phyloP scores from a whole-genome alignment of 2,797 vertebrate genomes.

The Lateolabrax maculatus region DNA sequence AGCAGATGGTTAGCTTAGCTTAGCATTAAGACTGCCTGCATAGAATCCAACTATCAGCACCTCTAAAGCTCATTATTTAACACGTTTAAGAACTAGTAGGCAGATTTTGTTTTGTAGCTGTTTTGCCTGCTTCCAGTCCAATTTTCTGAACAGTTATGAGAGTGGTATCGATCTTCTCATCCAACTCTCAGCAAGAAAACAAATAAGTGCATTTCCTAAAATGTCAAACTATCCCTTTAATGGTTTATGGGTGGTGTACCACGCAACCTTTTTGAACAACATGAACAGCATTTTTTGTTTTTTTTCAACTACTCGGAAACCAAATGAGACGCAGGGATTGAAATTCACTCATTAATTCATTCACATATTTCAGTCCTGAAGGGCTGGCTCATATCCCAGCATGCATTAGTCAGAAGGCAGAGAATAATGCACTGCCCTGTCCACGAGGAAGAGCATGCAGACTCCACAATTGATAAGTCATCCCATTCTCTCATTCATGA shows the following conservation, averaged over 20 bases:
- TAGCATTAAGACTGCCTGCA: background rate
- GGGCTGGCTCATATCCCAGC: conserved; percentile 14
- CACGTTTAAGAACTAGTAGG: background rate
- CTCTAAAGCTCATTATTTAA: background rate
- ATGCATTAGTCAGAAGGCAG: conserved; percentile 11
- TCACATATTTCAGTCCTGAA: background rate
- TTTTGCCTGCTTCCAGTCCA: background rate
- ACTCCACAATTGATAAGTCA: conserved; percentile 27
- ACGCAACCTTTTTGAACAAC: background rate
- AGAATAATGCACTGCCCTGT: background rate
- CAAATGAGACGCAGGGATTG: conserved; percentile 1
- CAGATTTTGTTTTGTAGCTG: background rate
- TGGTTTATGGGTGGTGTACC: background rate
- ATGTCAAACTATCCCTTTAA: conserved; percentile 3
- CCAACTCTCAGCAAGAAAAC: background rate
- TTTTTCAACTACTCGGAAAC: background rate
- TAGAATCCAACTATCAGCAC: background rate
- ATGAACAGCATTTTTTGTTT: background rate
- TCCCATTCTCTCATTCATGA: conserved; percentile 37
- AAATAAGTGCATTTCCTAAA: background rate
- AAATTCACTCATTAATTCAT: conserved; percentile 4
- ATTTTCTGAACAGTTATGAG: background rate
- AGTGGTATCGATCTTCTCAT: background rate
- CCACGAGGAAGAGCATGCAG: conserved; percentile 16
- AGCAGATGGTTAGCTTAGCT: background rate